phyloP scores from a whole-genome alignment of 1,140 invertebrate genomes.

The Rhopalosiphum padi region DNA sequence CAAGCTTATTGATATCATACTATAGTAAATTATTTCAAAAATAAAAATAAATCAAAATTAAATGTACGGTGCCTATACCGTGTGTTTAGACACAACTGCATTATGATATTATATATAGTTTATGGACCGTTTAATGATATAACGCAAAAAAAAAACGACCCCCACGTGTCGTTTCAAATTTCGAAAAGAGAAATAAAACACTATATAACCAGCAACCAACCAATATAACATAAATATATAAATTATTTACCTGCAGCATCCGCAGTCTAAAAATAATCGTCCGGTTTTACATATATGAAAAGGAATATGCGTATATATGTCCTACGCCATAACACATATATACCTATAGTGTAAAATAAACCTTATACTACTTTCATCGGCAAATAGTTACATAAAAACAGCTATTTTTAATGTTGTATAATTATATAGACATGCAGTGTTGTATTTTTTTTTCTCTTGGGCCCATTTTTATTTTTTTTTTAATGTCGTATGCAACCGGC shows the following conservation, averaged over 20 bases:
- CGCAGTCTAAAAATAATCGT: background rate
- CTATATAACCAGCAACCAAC: background rate
- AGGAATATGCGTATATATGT: background rate
- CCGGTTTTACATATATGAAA: slow-evolving; percentile 19
- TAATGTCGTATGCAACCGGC: background rate
- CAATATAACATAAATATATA: background rate
- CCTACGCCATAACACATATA: background rate
- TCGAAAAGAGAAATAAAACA: background rate
- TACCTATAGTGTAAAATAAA: background rate
- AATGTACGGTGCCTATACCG: background rate
- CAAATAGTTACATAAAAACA: slow-evolving; percentile 18
- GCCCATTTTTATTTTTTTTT: background rate
- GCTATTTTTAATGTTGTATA: background rate
- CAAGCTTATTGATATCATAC: background rate
- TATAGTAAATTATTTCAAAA: background rate
- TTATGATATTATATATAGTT: background rate
- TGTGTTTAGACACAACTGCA: background rate
- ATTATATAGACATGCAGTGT: background rate
- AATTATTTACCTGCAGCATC: background rate
- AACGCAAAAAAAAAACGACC: background rate
- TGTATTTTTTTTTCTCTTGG: background rate
- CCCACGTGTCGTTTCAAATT: background rate
- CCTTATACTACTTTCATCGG: slow-evolving; percentile 15
- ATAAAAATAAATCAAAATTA: background rate
- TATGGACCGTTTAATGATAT: background rate